These are phyloP conservation scores for Hedychridium roseum DNA, from an alignment of 2,888 invertebrate genomes.

Conservation along the genomic window DNA sequence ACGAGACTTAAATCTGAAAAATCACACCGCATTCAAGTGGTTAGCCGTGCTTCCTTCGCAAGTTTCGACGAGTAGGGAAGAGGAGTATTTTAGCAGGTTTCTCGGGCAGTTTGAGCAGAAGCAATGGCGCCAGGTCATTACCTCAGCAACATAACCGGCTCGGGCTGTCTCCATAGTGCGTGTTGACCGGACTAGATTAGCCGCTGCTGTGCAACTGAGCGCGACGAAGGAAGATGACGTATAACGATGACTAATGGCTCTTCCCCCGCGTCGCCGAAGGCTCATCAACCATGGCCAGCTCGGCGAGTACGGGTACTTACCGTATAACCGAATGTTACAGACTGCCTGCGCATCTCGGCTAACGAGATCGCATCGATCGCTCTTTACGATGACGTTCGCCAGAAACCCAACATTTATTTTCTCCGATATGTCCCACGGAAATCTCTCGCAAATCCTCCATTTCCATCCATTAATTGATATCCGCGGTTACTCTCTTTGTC, in stretches of 20 bases:
- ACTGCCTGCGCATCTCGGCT: conserved; percentile 10
- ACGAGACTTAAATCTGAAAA: too few relatives aligned
- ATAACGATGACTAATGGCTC: conserved; percentile 45
- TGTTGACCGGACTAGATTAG: conserved; percentile 26
- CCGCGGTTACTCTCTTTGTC: too few relatives aligned
- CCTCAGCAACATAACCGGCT: conserved; percentile 32
- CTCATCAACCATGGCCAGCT: conserved; percentile 42
- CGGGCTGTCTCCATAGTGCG: conserved; percentile 17
- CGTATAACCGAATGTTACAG: conserved; percentile 41
- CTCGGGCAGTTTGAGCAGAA: too few relatives aligned
- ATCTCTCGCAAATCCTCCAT: neutral
- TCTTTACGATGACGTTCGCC: neutral
- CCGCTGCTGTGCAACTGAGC: conserved; percentile 8
- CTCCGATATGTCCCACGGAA: neutral
- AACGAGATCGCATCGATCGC: conserved; percentile 34
- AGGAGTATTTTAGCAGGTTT: too few relatives aligned
- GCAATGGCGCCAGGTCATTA: too few relatives aligned
- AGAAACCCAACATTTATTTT: neutral
- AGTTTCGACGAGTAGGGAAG: too few relatives aligned
- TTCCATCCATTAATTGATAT: too few relatives aligned
- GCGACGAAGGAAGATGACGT: conserved; percentile 31
- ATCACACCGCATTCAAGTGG: too few relatives aligned
- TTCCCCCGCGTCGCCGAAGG: conserved; percentile 33
- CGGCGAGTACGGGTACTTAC: conserved; percentile 37
- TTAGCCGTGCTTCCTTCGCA: too few relatives aligned